Base-by-base conservation (phyloP, 2,888 invertebrate genomes). In the Antheraea assamensis region DNA sequence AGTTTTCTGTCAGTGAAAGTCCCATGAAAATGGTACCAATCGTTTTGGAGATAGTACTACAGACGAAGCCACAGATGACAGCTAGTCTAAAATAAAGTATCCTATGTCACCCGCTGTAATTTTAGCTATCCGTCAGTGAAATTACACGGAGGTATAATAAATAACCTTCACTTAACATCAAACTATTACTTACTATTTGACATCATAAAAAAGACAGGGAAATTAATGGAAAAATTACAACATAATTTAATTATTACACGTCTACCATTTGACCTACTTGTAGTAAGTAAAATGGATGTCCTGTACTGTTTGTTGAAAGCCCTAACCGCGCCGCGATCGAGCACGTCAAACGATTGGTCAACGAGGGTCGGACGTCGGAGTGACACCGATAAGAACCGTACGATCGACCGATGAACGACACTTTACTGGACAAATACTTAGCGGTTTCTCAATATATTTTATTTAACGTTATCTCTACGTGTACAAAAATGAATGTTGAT, bases 291-390 rank as follows among this genome's bases (percentile, higher is more conserved):
- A 61, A 30, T 17, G 61, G 24, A 27, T 17, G 27, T 30, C 17
- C 3, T 61, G 15, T 61, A 61, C 27, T 61, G 61, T 61, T 61
- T 61, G n/a, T n/a, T 68, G 24, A 68, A 68, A 68, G 68, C 68
- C 35, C 68, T 68, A 68, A 68, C 31, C 61, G 58, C 7, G 58
- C 24, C 58, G 17, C 24, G 27, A 61, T 27, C 27, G 61, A 30
- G 61, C 27, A 27, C 27, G 27, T 61, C 24, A 27, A 17, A 61
- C 27, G 61, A 13, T 27, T 61, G 27, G 61, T 61, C 61, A 68
- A 68, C 68, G 35, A 68, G 68, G 68, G 68, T 68, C 68, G 68
- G 68, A 35, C 68, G 31, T 31, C n/a, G 35, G 31, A 68, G 21
- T 31, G 68, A 68, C 68, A 68, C n/a, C 61, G 61, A 61, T 68